phyloP scores from a whole-genome alignment of 2,888 invertebrate species.

The Drosophila borealis region DNA sequence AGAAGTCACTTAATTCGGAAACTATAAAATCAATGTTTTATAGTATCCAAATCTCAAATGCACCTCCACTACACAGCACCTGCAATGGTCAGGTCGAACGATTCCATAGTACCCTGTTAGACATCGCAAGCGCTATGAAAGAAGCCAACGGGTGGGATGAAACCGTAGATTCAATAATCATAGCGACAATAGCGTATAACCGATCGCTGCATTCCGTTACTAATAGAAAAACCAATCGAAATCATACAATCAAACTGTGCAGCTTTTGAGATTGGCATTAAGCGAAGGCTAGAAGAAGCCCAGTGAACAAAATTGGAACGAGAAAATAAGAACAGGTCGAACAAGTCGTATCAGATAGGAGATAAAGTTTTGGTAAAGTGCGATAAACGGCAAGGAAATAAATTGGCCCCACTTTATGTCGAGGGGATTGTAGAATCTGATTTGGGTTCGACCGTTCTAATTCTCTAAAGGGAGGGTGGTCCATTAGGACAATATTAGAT shows the following conservation, averaged over 20 bases:
- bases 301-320: too few species aligned
- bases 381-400: neutral
- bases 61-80: neutral
- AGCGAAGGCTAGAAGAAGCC: too few species aligned
- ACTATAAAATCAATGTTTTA: neutral
- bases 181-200: too few species aligned
- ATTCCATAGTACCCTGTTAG: slow-evolving; percentile 5
- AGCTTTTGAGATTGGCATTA: too few species aligned
- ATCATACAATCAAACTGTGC: too few species aligned
- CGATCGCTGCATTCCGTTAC: too few species aligned
- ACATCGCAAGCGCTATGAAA: slow-evolving; percentile 1
- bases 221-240: too few species aligned
- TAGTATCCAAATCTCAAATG: neutral
- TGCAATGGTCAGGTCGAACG: neutral
- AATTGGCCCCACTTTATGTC: slow-evolving; percentile 9
- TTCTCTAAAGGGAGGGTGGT: too few species aligned
- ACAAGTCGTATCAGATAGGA: too few species aligned
- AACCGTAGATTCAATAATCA: neutral
- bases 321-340: too few species aligned
- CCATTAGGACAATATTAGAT: too few species aligned
- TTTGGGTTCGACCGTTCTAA: slow-evolving; percentile 7
- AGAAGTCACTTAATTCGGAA: slow-evolving; percentile 11
- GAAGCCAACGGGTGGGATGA: neutral
- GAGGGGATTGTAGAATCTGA: slow-evolving; percentile 10
- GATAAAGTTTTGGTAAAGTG: too few species aligned